Evolutionary conservation across 2,113 vertebrate genomes (phyloP).

Genomic region (Albula glossodonta): DNA sequence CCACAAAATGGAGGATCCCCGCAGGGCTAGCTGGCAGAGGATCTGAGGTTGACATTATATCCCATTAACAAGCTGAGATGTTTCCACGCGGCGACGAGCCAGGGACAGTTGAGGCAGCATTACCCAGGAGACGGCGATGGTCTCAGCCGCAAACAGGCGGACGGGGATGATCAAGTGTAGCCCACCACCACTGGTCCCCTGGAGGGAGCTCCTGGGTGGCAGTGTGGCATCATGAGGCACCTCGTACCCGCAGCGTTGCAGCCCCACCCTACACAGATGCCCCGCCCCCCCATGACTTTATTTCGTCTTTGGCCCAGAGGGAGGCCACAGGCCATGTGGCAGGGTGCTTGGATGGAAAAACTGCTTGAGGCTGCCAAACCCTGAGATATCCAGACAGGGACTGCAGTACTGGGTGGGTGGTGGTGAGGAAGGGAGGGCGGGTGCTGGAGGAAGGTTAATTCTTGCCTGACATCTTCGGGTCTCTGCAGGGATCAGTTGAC

Average conservation of each 20-base stretch:
- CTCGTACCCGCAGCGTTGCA: constrained; percentile 54
- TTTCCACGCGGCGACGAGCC: neutral
- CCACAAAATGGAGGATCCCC: neutral
- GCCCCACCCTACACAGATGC: neutral
- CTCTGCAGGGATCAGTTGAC: no score
- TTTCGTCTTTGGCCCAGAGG: constrained; percentile 47
- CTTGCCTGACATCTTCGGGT: no score
- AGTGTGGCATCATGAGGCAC: constrained; percentile 54
- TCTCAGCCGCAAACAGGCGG: neutral
- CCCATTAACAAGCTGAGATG: neutral
- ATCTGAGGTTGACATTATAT: neutral
- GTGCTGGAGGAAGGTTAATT: no score
- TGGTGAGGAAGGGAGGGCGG: no score
- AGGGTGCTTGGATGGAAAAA: constrained; percentile 45
- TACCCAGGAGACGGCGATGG: neutral
- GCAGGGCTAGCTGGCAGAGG: neutral
- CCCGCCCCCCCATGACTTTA: neutral
- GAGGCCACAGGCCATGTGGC: no score
- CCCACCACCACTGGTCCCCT: constrained; percentile 25
- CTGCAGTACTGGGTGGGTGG: no score
- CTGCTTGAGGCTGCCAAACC: no score
- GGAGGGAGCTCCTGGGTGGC: constrained; percentile 51
- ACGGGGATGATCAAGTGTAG: neutral
- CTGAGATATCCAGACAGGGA: no score
- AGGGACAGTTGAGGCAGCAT: neutral